Percentiles rank a stretch among this genome's conserved stretches.
Evolutionary conservation across 2,113 vertebrate genomes (phyloP).

Genomic region (Calidris pugnax): DNA sequence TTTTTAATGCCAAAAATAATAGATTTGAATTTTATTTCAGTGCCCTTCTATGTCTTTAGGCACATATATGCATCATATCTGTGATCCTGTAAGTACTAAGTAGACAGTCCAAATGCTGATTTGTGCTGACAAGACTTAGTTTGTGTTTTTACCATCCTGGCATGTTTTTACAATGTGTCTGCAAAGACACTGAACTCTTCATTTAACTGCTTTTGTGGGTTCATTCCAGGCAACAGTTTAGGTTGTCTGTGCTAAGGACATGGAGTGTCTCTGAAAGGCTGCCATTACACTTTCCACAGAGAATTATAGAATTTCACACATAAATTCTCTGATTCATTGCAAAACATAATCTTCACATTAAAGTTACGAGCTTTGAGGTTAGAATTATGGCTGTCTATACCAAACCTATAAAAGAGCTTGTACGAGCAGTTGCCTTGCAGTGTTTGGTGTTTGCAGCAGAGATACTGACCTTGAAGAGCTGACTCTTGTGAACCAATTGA

Average conservation of each 20-base stretch:
- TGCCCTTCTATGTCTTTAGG: background rate
- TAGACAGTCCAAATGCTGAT: background rate
- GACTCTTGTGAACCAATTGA: background rate
- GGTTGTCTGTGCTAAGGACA: background rate
- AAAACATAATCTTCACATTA: background rate
- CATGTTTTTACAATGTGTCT: background rate
- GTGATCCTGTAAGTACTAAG: background rate
- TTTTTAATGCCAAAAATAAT: background rate
- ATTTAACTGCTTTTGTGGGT: background rate
- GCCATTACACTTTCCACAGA: background rate
- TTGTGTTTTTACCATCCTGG: background rate
- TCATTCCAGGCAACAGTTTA: background rate
- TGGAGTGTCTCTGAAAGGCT: background rate
- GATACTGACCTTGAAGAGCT: background rate
- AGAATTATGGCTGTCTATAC: background rate
- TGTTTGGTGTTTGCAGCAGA: background rate
- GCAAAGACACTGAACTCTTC: background rate
- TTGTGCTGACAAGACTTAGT: background rate
- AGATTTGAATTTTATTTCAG: background rate
- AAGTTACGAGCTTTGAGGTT: background rate
- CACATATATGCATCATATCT: background rate
- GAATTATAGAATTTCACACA: background rate
- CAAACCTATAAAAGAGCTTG: background rate
- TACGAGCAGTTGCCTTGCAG: accelerated
- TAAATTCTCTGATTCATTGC: background rate